Base-by-base conservation (phyloP, 2,797 vertebrate genomes). In the Oreochromis grahami region DNA sequence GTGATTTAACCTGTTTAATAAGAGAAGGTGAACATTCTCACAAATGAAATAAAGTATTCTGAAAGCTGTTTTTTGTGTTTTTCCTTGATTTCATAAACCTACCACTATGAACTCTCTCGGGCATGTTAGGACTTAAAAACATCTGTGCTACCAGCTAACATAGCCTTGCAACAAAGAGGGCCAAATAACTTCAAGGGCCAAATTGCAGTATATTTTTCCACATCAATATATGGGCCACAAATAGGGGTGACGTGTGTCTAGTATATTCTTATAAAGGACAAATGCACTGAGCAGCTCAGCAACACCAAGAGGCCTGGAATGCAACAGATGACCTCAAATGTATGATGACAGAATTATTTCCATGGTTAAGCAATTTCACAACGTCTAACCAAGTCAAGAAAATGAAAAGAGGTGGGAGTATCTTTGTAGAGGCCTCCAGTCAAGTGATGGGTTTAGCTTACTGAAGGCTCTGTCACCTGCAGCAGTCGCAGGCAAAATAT, bases 11-110 rank as follows among this genome's bases (percentile, higher is more conserved):
- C 89, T 94, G 94, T 95, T 95, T 88, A 96, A 92, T 92, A 93
- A 93, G 86, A 93, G 83, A 90, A 86, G 82, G 85, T 83, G 84
- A 84, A 86, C 63, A 93, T 94, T 95, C 84, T 92, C 90, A 93
- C 94, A 92, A 91, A 96, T 96, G 96, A 97, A 96, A 96, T 96
- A 97, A 97, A 96, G 90, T 94, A 92, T 95, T 96, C 87, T 89
- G 85, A 89, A 95, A 93, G 91, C 72, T 3, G 74, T 17, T 43
- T 72, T 36, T 12, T 24, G 24, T 51, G 29, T 2, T 17, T 26
- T 26, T 26, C 68, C n/a, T 53, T 56, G 19, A 74, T 50, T 50
- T 32, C 9, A 17, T 29, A 45, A 19, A 5, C 68, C 15, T 0
- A 48, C 6, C 24, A n/a, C 17, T n/a, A 13, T 74, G 43, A 32